Conservation (phyloP, 1,140 invertebrate genomes). For the Gonatopus flavifemur region DNA sequence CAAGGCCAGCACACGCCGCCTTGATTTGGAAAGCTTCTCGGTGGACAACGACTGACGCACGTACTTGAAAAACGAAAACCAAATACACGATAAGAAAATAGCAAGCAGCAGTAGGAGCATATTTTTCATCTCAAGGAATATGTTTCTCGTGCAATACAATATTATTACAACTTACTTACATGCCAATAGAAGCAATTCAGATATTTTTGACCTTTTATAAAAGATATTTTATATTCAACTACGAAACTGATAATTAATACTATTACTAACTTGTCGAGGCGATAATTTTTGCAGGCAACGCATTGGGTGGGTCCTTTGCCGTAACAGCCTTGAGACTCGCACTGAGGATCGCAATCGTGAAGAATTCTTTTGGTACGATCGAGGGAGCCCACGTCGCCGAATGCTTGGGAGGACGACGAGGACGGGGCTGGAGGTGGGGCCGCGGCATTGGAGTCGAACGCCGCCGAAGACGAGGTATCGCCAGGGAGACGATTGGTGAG, state of each 20-base stretch:
- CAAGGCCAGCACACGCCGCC: slow-evolving; percentile 78
- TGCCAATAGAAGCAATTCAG: too few species aligned
- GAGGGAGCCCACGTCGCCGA: slow-evolving; percentile 35
- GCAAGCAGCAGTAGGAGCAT: background rate
- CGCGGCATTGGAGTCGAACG: slow-evolving; percentile 19
- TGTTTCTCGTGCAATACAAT: background rate
- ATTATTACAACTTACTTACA: too few species aligned
- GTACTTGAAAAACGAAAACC: slow-evolving; percentile 58
- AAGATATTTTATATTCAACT: too few species aligned
- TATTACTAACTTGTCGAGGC: slow-evolving; percentile 73
- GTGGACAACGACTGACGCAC: slow-evolving; percentile 78
- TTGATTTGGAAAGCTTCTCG: slow-evolving; percentile 75
- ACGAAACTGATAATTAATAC: too few species aligned
- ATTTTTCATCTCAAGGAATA: background rate
- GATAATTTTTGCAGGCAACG: slow-evolving; percentile 76
- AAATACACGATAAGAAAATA: background rate
- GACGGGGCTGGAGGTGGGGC: slow-evolving; percentile 13
- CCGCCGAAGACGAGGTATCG: slow-evolving; percentile 29
- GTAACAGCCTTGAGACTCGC: slow-evolving; percentile 79
- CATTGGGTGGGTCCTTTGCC: slow-evolving; percentile 79
- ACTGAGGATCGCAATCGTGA: slow-evolving; percentile 80
- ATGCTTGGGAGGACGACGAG: slow-evolving; percentile 18
- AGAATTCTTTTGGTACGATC: slow-evolving; percentile 66
- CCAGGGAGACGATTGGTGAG: slow-evolving; percentile 48
- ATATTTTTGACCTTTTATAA: too few species aligned